A percentile compares a stretch with the other conserved stretches of the same genome.
These are phyloP conservation scores for Sweltsa coloradensis DNA, from an alignment of 1,140 invertebrate genomes.

Conservation along the genomic window DNA sequence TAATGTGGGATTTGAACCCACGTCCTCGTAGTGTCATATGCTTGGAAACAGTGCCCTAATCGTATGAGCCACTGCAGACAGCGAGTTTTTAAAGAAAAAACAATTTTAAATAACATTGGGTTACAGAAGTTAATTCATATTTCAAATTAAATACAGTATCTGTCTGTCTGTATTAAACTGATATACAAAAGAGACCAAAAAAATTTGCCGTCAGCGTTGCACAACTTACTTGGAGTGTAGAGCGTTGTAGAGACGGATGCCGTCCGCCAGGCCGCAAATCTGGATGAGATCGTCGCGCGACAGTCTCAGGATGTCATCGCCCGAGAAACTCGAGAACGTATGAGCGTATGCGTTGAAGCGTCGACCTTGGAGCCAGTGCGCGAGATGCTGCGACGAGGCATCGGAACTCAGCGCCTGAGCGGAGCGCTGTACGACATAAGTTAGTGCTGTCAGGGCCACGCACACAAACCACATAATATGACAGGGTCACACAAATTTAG, in stretches of 20 bases:
- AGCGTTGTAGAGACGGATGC: slow-evolving; percentile 81
- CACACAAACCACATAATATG: too few relatives aligned
- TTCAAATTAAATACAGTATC: neutral
- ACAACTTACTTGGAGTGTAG: slow-evolving; percentile 59
- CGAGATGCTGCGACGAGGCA: slow-evolving; percentile 55
- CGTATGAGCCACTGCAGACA: too few relatives aligned
- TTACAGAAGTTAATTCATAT: too few relatives aligned
- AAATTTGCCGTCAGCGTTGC: neutral
- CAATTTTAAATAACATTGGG: neutral
- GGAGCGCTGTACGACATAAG: neutral
- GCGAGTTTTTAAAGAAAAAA: neutral
- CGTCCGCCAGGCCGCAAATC: slow-evolving; percentile 85
- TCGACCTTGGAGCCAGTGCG: slow-evolving; percentile 65
- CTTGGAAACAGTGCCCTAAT: too few relatives aligned
- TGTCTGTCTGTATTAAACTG: neutral
- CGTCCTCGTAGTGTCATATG: too few relatives aligned
- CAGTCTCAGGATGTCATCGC: slow-evolving; percentile 73
- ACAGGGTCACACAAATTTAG: too few relatives aligned
- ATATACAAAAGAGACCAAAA: neutral
- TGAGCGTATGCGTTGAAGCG: slow-evolving; percentile 61
- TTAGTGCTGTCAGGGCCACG: too few relatives aligned
- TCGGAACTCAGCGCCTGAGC: slow-evolving; percentile 36
- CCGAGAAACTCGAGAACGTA: slow-evolving; percentile 75
- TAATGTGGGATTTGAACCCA: neutral
- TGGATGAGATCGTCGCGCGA: slow-evolving; percentile 84